Evolutionary conservation across 2,113 vertebrate genomes (phyloP), one percentile per base, ranked within the genome.

Genomic region (Cnemophilus loriae): DNA sequence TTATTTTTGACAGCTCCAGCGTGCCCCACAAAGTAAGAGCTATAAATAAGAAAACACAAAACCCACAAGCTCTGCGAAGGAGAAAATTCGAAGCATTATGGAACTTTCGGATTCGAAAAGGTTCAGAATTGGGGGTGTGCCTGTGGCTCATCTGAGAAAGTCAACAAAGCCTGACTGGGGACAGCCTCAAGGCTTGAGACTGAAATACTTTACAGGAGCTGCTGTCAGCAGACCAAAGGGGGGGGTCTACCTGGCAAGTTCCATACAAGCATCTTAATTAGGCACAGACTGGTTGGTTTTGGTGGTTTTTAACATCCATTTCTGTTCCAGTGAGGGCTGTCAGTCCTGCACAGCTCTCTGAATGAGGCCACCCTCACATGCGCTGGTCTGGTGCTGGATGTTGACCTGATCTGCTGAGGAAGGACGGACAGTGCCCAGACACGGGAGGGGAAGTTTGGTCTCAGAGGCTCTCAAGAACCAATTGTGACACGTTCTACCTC

Each of bases 381-480:
- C 0, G 0, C 1, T 11, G 27, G 4, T 11, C n/a, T 33, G 33
- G 4, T 3, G n/a, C 13, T 23, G 11, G 69, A 21, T 30, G 7
- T 0, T 70, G 27, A 28, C 32, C 39, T n/a, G 33, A 22, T 35
- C 33, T 73, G 42, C 32, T 30, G 15, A 0, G 27, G 27, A 52
- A 64, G 11, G 23, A 77, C 17, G 22, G 20, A 41, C 79, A 63
- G 30, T 4, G 20, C 13, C 17, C 24, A 32, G n/a, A 20, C 30
- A 49, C 2, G 22, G 47, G 13, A 60, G 23, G 15, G 33, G 33
- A 78, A 50, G 32, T 0, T 28, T 7, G 17, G 10, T 33, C 61
- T 75, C 55, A 37, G 26, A 52, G 18, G 22, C 13, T 57, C 46
- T 50, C 27, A 44, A 61, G 23, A 59, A n/a, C 16, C 13, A 61